Conservation (phyloP, 2,888 invertebrate genomes). For the Amphipyra tragopoginis region DNA sequence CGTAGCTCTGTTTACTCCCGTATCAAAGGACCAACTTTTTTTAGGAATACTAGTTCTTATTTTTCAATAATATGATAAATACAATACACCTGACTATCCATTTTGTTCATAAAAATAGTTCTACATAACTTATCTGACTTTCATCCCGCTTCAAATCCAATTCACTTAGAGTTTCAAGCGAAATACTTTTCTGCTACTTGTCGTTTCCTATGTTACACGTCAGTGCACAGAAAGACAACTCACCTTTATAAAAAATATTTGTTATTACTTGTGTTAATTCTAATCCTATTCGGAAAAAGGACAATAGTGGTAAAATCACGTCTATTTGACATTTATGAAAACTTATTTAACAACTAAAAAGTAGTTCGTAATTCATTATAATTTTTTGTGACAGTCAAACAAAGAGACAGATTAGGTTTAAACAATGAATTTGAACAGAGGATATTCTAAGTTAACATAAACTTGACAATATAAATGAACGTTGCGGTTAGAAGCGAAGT, state of each 20-base stretch:
- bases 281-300: neutral
- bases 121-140: conserved; percentile 31
- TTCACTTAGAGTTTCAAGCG: conserved; percentile 48
- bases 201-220: conserved; percentile 43
- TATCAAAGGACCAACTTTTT: too few relatives aligned
- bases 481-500: conserved; percentile 11
- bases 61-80: neutral
- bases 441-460: conserved; percentile 27
- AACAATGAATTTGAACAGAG: conserved; percentile 17
- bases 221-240: conserved; percentile 30
- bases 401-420: conserved; percentile 16
- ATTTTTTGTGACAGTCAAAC: conserved; percentile 29
- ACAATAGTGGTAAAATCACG: conserved; percentile 3
- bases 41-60: too few relatives aligned
- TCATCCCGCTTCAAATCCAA: conserved; percentile 39
- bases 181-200: conserved; percentile 51
- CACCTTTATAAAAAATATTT: neutral
- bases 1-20: too few relatives aligned
- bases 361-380: conserved; percentile 30
- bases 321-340: neutral
- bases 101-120: conserved; percentile 21
- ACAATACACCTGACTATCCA: neutral
- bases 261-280: too few relatives aligned
- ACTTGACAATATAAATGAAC: conserved; percentile 42
- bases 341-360: conserved; percentile 2